phyloP scores from a whole-genome alignment of 2,113 vertebrate genomes.

The Grammatotria lemairii region DNA sequence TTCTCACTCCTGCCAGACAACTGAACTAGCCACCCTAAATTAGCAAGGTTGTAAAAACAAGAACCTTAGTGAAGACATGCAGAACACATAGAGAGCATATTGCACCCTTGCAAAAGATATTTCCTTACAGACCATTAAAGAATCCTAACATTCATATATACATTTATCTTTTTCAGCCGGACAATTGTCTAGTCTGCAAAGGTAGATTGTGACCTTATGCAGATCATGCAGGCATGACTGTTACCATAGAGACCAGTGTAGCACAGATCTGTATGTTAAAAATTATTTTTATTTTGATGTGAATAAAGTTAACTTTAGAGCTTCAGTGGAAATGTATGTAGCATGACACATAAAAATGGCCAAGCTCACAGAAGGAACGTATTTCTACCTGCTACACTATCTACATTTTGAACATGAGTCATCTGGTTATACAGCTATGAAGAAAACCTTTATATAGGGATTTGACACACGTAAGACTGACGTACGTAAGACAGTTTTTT shows the following conservation, averaged over 20 bases:
- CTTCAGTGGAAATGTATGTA: neutral
- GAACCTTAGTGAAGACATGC: neutral
- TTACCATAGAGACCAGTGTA: neutral
- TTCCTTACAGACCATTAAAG: neutral
- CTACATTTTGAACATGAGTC: neutral
- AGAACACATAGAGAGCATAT: neutral
- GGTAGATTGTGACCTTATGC: neutral
- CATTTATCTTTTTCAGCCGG: neutral
- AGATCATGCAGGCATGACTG: neutral
- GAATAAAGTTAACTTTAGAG: neutral
- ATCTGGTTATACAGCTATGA: neutral
- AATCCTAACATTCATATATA: neutral
- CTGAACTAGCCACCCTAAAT: neutral
- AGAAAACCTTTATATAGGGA: neutral
- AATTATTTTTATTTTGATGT: neutral
- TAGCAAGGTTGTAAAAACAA: constrained; percentile 12
- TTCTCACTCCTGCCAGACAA: constrained; percentile 21
- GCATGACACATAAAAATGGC: neutral
- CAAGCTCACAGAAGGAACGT: neutral
- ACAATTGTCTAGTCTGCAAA: neutral
- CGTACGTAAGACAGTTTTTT: neutral
- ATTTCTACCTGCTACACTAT: neutral
- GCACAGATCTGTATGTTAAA: neutral
- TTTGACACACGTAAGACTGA: neutral
- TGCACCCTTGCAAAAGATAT: neutral